Conservation (phyloP, 2,888 invertebrate genomes). For the Tetragnatha montana region DNA sequence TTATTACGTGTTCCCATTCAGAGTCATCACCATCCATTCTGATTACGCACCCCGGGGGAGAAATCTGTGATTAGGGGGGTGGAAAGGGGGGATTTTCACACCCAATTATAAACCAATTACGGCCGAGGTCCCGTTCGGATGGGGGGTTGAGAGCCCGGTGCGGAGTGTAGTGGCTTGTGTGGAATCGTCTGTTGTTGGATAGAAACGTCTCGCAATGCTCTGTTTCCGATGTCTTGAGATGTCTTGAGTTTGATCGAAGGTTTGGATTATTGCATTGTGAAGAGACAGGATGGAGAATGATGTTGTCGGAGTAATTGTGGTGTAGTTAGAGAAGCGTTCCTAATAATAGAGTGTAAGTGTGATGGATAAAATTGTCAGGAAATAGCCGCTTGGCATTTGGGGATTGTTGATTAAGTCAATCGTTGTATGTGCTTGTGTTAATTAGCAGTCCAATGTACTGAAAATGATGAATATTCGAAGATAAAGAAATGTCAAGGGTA, state of each 20-base stretch:
- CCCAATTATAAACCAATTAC: constrained; percentile 70
- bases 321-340: background rate
- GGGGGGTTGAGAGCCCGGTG: constrained; percentile 4
- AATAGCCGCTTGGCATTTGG: background rate
- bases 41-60: constrained; percentile 60
- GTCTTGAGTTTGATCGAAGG: background rate
- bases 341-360: background rate
- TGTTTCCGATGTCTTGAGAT: background rate
- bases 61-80: constrained; percentile 55
- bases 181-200: constrained; percentile 3
- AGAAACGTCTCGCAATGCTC: background rate
- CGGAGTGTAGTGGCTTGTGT: background rate
- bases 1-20: background rate
- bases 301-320: background rate
- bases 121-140: constrained; percentile 26
- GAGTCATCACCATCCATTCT: constrained; percentile 63
- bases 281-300: background rate
- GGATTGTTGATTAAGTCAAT: too few species aligned
- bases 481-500: too few species aligned
- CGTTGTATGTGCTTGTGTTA: too few species aligned
- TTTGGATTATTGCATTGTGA: background rate
- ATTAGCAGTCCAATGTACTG: too few species aligned
- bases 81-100: constrained; percentile 63
- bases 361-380: background rate
- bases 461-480: too few species aligned